Evolutionary conservation across 2,888 invertebrate genomes (phyloP).

Genomic region (Neelides folsomi): DNA sequence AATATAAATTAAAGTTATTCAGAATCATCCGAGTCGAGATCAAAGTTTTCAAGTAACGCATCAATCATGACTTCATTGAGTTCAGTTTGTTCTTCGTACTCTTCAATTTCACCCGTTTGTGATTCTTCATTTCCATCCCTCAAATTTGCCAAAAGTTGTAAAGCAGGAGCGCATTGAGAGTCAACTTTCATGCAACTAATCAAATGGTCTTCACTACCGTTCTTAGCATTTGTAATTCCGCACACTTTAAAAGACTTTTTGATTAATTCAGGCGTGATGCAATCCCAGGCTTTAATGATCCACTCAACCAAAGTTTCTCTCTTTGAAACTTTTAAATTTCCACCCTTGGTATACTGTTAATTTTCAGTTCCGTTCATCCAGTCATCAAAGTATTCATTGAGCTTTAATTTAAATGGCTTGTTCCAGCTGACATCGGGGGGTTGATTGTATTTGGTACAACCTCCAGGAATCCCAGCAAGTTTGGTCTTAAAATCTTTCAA

Average conservation of each 20-base stretch:
- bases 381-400: slow-evolving; percentile 2
- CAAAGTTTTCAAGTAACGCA: too few relatives aligned
- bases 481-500: neutral
- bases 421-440: slow-evolving; percentile 11
- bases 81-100: neutral
- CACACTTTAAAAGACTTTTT: slow-evolving; percentile 6
- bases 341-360: slow-evolving; percentile 5
- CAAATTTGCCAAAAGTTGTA: neutral
- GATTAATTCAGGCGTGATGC: slow-evolving; percentile 2
- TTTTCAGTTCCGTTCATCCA: slow-evolving; percentile 6
- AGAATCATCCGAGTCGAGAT: too few relatives aligned
- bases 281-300: slow-evolving; percentile 3
- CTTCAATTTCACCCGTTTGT: neutral
- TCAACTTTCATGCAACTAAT: too few relatives aligned
- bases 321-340: slow-evolving; percentile 4
- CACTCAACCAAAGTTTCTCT: slow-evolving; percentile 1
- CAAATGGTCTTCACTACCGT: slow-evolving; percentile 7
- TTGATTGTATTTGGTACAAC: slow-evolving; percentile 10
- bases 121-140: neutral
- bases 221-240: neutral
- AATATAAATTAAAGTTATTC: too few relatives aligned
- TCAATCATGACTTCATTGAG: neutral
- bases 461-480: slow-evolving; percentile 3
- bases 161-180: too few relatives aligned
- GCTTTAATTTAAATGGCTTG: slow-evolving; percentile 6